Evolutionary conservation across 2,797 vertebrate genomes (phyloP).

Genomic region (Liasis olivaceus): DNA sequence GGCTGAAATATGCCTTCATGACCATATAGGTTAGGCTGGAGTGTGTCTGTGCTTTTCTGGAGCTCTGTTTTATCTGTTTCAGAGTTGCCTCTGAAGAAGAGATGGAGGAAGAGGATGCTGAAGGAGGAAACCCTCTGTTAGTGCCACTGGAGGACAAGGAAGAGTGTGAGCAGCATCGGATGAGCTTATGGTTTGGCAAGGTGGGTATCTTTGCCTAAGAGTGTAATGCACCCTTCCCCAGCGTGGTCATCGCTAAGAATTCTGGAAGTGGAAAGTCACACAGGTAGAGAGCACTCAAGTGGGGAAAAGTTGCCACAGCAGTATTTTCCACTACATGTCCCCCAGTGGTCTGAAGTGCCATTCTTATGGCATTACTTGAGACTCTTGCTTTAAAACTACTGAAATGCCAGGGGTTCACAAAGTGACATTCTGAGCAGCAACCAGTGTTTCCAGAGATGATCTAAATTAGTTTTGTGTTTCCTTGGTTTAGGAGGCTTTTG

Average conservation of each 20-base stretch:
- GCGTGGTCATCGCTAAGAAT: neutral
- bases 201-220: conserved; percentile 60
- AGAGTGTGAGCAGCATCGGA: conserved; percentile 80
- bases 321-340: neutral
- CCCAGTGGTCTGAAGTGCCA: neutral
- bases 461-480: neutral
- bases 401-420: neutral
- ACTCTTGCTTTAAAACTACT: neutral
- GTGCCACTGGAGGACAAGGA: conserved; percentile 87
- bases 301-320: neutral
- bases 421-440: neutral
- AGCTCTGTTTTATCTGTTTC: neutral
- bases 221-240: neutral
- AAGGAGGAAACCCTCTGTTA: conserved; percentile 80
- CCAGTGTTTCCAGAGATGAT: neutral
- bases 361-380: too few relatives aligned
- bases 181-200: conserved; percentile 94
- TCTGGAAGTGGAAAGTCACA: neutral
- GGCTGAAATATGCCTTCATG: neutral
- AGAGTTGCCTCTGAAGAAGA: conserved; percentile 71
- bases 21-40: neutral
- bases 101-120: conserved; percentile 69
- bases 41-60: neutral
- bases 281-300: neutral
- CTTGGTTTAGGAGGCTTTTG: conserved; percentile 82